phyloP scores from a whole-genome alignment of 2,113 vertebrate species.

The Caloenas nicobarica region DNA sequence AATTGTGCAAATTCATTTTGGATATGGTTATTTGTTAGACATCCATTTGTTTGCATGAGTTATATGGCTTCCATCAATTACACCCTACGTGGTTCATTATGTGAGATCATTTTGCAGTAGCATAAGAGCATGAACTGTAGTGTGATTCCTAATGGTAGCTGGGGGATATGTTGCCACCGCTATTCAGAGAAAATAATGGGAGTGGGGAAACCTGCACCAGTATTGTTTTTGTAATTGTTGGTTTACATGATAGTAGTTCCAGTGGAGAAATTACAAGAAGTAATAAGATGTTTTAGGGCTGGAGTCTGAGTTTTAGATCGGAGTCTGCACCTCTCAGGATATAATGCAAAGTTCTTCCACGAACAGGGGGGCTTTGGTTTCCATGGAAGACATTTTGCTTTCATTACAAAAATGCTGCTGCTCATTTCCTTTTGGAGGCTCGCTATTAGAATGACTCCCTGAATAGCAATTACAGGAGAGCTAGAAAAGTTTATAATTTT shows the following conservation, averaged over 20 bases:
- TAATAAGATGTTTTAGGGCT: background rate
- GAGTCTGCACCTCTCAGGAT: background rate
- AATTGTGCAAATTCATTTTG: constrained; percentile 32
- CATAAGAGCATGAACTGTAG: constrained; percentile 3
- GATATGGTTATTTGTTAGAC: constrained; percentile 50
- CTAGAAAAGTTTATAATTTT: constrained; percentile 78
- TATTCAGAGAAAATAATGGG: constrained; percentile 37
- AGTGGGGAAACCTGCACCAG: constrained; percentile 8
- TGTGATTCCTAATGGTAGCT: background rate
- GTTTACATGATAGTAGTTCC: background rate
- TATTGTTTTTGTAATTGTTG: constrained; percentile 32
- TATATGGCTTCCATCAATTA: constrained; percentile 39
- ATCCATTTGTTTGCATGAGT: constrained; percentile 51
- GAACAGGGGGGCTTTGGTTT: background rate
- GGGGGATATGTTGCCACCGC: background rate
- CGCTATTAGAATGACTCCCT: constrained; percentile 56
- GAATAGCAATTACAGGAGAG: constrained; percentile 74
- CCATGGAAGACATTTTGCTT: constrained; percentile 43
- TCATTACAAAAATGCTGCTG: background rate
- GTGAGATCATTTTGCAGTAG: constrained; percentile 26
- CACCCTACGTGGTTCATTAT: background rate
- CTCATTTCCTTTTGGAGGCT: constrained; percentile 36
- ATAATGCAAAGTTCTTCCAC: background rate
- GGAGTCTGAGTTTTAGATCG: background rate
- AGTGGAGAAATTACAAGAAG: background rate